These are phyloP conservation scores for Eupithecia pulchellata DNA, from an alignment of 2,888 invertebrate species.

Conservation along the genomic window DNA sequence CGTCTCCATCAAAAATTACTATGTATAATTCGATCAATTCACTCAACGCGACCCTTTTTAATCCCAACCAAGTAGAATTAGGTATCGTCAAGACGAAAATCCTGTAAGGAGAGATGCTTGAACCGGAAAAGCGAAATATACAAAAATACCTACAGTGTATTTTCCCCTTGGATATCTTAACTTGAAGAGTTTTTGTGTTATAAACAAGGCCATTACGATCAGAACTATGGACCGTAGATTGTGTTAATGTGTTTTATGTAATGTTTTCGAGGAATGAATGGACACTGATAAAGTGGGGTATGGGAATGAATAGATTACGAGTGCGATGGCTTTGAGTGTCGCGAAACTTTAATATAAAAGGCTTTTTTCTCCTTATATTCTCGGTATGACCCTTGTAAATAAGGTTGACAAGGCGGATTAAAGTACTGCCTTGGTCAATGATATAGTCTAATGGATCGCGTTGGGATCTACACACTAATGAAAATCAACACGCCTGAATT, in stretches of 20 bases:
- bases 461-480: not conserved
- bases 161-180: constrained; percentile 55
- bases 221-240: constrained; percentile 75
- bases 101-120: constrained; percentile 53
- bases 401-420: not conserved
- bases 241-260: constrained; percentile 69
- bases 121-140: constrained; percentile 49
- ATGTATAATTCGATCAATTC: constrained; percentile 65
- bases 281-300: constrained; percentile 47
- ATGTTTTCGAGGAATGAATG: constrained; percentile 62
- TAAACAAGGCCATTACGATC: constrained; percentile 79
- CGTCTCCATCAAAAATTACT: constrained; percentile 57
- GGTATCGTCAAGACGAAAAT: constrained; percentile 60
- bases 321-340: constrained; percentile 21
- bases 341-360: constrained; percentile 12
- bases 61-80: constrained; percentile 71
- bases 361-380: not conserved
- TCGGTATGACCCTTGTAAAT: not conserved
- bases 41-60: constrained; percentile 68
- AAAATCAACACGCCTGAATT: not conserved
- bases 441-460: too few relatives aligned
- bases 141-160: constrained; percentile 46
- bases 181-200: constrained; percentile 62
- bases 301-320: constrained; percentile 25
- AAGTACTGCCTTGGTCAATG: not conserved